These are phyloP conservation scores for Darevskia mixta DNA, from an alignment of 2,797 vertebrate species.

Conservation along the genomic window DNA sequence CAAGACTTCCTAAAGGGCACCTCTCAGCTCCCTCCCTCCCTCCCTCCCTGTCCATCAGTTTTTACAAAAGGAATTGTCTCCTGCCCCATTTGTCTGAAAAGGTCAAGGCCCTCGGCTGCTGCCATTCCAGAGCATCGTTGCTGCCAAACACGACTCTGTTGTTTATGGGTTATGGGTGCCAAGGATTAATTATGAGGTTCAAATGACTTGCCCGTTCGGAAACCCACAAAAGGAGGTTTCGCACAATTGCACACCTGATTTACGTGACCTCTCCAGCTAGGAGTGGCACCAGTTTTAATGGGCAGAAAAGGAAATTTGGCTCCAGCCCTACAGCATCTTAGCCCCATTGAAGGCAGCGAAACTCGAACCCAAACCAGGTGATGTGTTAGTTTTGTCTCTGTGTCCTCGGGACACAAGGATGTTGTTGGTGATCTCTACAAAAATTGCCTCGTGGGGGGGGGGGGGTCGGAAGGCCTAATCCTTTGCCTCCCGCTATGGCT, in stretches of 20 bases:
- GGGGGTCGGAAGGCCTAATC: no score
- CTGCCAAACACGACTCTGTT: constrained; percentile 19
- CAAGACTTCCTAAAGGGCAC: neutral
- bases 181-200: constrained; percentile 24
- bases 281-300: neutral
- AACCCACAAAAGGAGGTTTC: neutral
- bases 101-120: neutral
- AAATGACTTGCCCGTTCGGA: constrained; percentile 1
- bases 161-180: neutral
- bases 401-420: no score
- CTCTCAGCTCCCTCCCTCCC: neutral
- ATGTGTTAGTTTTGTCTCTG: no score
- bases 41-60: neutral
- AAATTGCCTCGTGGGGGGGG: no score
- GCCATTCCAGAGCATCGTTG: neutral
- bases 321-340: neutral
- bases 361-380: neutral
- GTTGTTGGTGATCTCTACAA: no score
- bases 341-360: neutral
- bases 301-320: neutral
- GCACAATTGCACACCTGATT: neutral
- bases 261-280: neutral
- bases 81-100: constrained; percentile 22
- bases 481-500: no score
- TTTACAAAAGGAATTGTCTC: neutral